Evolutionary conservation across 2,797 vertebrate species (phyloP), one percentile per base, ranked within the genome.

Genomic region (Cichlasoma orientale): DNA sequence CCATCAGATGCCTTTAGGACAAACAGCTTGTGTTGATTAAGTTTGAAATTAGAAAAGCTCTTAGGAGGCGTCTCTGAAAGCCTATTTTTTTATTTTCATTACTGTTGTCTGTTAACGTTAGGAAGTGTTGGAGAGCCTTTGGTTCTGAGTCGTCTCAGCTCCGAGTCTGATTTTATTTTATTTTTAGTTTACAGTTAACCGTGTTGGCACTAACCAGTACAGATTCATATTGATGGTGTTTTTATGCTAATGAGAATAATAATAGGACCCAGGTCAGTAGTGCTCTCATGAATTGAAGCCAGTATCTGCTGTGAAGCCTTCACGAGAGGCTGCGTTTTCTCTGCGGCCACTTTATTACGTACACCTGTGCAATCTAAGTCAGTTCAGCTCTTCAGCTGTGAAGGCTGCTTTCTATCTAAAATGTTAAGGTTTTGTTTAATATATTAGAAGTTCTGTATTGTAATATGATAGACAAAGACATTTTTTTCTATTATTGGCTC

Each of bases 1-100:
- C 72, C 56, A 52, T 80, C 70, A 63, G 77, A 78, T 80, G 86
- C 69, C 86, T 89, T 82, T 82, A 33, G 25, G 16, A 83, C 59
- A 10, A 80, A 57, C 53, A 72, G n/a, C 38, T 53, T 66, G 12
- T 9, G 63, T 77, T 59, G 10, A 72, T 53, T 70, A 2, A 70
- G 47, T 75, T 77, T 52, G 21, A 75, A 68, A 68, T 55, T 14
- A 44, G 21, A 72, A 75, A 82, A 53, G 12, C 47, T 80, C 73
- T 29, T 83, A 71, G 73, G 80, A 77, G 74, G 82, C 66, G 54
- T 77, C 81, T 82, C 61, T 72, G 13, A 71, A 76, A 21, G 10
- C 2, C 27, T 3, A 6, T 5, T 33, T 50, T 41, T 25, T 33
- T 1, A 2, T 27, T 21, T 4, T 70, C 68, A 8, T 57, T 69